phyloP scores from a whole-genome alignment of 2,113 vertebrate genomes.

The Sakesphorus luctuosus region DNA sequence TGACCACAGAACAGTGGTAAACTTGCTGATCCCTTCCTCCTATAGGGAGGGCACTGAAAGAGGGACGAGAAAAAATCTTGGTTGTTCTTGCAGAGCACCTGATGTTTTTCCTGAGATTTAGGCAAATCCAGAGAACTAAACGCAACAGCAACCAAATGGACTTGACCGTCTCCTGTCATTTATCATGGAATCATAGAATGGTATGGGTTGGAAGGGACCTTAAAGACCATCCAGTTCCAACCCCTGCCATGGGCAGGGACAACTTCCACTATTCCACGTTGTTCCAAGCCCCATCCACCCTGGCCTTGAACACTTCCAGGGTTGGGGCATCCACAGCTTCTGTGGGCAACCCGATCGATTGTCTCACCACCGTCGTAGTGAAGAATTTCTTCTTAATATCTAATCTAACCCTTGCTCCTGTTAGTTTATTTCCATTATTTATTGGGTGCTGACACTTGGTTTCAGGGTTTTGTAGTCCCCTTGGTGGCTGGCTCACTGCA shows the following conservation, averaged over 20 bases:
- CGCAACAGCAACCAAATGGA: neutral
- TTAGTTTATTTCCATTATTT: neutral
- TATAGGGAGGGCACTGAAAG: neutral
- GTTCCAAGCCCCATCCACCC: neutral
- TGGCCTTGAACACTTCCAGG: neutral
- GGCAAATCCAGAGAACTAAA: neutral
- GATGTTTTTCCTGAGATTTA: neutral
- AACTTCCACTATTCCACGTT: neutral
- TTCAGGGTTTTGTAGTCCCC: neutral
- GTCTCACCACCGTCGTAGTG: neutral
- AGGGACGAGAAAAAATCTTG: fast-evolving
- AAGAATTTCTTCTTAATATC: neutral
- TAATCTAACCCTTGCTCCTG: too few species aligned
- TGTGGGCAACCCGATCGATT: neutral
- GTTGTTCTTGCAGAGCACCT: neutral
- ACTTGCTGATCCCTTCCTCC: neutral
- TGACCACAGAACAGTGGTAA: neutral
- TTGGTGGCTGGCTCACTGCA: neutral
- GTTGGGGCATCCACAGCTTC: neutral
- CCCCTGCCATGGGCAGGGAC: neutral
- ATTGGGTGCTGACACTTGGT: neutral
- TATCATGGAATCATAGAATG: neutral
- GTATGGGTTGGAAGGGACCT: neutral
- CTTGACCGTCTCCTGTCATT: neutral
- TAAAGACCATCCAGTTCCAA: fast-evolving